phyloP scores from a whole-genome alignment of 2,888 invertebrate genomes.

The Coleophora deauratella region DNA sequence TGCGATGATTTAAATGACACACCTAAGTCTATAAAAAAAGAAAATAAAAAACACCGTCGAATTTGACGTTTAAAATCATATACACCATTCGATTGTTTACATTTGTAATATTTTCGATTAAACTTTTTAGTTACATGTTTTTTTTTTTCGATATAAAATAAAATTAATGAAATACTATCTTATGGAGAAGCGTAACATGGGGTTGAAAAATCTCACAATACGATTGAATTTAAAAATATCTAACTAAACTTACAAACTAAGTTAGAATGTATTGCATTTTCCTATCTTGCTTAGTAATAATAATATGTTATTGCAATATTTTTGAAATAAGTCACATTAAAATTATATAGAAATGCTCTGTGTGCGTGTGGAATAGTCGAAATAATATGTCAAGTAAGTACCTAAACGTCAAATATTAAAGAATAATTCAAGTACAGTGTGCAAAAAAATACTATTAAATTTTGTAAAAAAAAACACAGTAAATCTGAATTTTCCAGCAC shows the following conservation, averaged over 20 bases:
- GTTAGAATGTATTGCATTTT: conserved; percentile 61
- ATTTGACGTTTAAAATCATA: no score
- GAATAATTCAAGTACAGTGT: no score
- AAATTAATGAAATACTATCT: no score
- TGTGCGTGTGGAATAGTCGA: neutral
- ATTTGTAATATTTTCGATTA: no score
- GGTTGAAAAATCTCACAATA: conserved; percentile 30
- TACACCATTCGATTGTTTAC: no score
- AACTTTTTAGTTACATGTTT: no score
- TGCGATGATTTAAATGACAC: no score
- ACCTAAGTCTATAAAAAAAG: no score
- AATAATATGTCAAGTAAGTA: neutral
- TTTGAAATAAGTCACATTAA: neutral
- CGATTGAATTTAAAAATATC: conserved; percentile 33
- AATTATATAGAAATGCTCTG: neutral
- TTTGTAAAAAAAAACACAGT: conserved; percentile 2
- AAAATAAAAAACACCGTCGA: no score
- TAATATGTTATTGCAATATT: conserved; percentile 17
- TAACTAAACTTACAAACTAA: conserved; percentile 50
- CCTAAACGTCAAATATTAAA: neutral
- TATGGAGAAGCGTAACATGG: conserved; percentile 11
- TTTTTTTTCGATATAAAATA: no score
- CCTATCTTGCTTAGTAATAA: conserved; percentile 24
- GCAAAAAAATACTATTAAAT: neutral
- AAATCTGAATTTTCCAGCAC: conserved; percentile 27